A percentile compares a stretch with the other conserved stretches of the same genome.
These are phyloP conservation scores for Saguinus midas DNA, from an alignment of 2,113 vertebrate genomes.

Conservation along the genomic window DNA sequence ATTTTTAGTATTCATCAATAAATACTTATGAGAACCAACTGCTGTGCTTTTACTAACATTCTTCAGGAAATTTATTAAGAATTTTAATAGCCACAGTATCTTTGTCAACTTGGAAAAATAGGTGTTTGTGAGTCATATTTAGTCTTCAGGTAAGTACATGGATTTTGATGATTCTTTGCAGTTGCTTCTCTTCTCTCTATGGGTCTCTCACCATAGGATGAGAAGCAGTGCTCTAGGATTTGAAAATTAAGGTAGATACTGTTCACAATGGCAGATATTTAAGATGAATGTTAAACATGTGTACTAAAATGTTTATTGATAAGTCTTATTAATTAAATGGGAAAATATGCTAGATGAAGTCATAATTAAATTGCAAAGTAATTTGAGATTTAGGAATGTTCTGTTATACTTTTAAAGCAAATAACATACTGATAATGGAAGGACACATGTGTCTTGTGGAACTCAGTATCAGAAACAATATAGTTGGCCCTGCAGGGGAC, in stretches of 20 bases:
- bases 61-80: not conserved
- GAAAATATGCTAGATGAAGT: not conserved
- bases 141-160: not conserved
- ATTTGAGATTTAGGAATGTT: not conserved
- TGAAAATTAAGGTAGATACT: conserved; percentile 1
- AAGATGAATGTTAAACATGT: not conserved
- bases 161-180: conserved; percentile 29
- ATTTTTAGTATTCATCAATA: not conserved
- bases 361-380: conserved; percentile 4
- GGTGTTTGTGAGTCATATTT: not conserved
- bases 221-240: not conserved
- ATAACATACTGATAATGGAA: not conserved
- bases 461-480: not conserved
- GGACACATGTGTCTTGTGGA: not conserved
- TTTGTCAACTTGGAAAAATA: conserved; percentile 9
- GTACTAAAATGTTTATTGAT: not conserved
- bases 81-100: not conserved
- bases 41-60: not conserved
- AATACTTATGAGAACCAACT: not conserved
- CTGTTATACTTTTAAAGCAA: not conserved
- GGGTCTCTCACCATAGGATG: not conserved
- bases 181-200: not conserved
- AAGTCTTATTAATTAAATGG: not conserved
- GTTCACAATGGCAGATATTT: not conserved
- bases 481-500: not conserved